A percentile compares a stretch with the other conserved stretches of the same genome.
These are phyloP conservation scores for Sceloporus undulatus DNA, from an alignment of 2,113 vertebrate genomes.

Conservation along the genomic window DNA sequence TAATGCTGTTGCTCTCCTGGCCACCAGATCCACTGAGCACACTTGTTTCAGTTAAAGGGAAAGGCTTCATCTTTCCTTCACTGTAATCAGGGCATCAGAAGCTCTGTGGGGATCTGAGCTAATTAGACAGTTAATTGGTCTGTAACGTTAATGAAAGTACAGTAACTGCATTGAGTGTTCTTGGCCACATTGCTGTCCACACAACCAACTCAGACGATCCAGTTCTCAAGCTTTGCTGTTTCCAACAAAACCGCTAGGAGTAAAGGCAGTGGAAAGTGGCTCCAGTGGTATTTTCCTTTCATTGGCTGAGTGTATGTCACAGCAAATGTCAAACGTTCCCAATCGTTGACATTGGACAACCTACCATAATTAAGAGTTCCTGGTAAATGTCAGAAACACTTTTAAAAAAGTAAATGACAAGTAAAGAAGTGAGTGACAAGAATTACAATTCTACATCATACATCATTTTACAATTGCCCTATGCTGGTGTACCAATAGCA, in stretches of 20 bases:
- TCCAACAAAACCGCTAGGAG: not conserved
- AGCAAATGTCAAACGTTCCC: not conserved
- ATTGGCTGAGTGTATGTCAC: not conserved
- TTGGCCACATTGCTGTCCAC: not conserved
- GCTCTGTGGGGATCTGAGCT: constrained; percentile 58
- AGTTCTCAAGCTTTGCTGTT: not conserved
- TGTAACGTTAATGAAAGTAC: constrained; percentile 38
- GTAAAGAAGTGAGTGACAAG: not conserved
- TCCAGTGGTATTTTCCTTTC: not conserved
- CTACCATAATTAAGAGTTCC: not conserved
- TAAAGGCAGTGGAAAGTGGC: not conserved
- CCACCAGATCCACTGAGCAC: not conserved
- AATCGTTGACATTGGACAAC: not conserved
- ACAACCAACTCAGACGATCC: not conserved
- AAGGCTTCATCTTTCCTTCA: constrained; percentile 42
- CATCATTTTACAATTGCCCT: not conserved
- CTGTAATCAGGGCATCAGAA: constrained; percentile 59
- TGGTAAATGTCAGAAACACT: not conserved
- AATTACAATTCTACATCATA: not conserved
- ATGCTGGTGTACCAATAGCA: not conserved
- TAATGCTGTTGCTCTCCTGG: not conserved
- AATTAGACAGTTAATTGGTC: constrained; percentile 65
- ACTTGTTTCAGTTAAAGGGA: constrained; percentile 36
- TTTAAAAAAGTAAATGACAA: not conserved
- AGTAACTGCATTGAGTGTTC: constrained; percentile 22